Base-by-base conservation (phyloP, 2,797 vertebrate species). In the Anomalospiza imberbis region DNA sequence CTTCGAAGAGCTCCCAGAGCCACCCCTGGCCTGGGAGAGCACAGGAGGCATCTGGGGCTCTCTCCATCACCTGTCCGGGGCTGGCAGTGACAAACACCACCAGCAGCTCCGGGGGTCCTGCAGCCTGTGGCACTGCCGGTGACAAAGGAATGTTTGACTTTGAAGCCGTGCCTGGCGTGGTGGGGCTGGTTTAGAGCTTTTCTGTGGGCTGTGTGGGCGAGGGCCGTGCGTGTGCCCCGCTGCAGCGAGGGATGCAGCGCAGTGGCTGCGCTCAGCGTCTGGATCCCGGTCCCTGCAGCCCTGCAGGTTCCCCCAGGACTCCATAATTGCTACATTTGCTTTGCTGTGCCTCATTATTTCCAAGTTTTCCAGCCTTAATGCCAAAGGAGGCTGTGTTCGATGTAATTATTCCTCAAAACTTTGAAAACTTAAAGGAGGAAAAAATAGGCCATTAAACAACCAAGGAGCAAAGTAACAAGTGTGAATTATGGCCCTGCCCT, bases 401-500 rank as follows among this genome's bases (percentile, higher is more conserved):
- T 91, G 88, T 77, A 77, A 96, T 95, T 91, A 91, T 93, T 94
- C 84, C 75, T 86, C 88, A 81, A 94, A 97, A 93, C 89, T 95
- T 89, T 88, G 89, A 77, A 86, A 96, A 94, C 61, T 55, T 83
- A 58, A 92, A 93, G 91, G 75, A 93, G 86, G 84, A 68, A 89
- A 89, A 97, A 87, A 78, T 36, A 76, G 89, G 66, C 66, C 70
- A 38, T 88, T 74, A 95, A 81, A 92, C 31, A 75, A 62, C 25
- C 40, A 22, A 93, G 80, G 16, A 84, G 91, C 45, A 67, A 63
- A 93, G 95, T n/a, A 92, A 88, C 92, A 88, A 95, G 79, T 94
- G 92, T 88, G 96, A 96, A 84, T 91, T 78, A 57, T 36, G 51
- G 88, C 91, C 91, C 95, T 95, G 91, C 82, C 85, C 93, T 55